Evolutionary conservation across 1,140 invertebrate species (phyloP).

Genomic region (Drosophila nannoptera): DNA sequence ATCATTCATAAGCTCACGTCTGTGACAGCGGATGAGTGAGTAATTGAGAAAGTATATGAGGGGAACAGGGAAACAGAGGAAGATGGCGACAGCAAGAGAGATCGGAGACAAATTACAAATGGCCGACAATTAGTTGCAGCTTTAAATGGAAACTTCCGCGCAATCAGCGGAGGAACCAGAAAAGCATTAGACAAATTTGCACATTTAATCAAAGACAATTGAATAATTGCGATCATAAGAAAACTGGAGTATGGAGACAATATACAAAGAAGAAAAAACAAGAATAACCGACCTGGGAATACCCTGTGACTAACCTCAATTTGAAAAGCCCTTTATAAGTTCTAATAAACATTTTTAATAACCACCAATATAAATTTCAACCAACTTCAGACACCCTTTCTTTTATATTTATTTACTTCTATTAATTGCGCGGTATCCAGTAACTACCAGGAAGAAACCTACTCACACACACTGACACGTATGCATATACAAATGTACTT

Average conservation of each 20-base stretch:
- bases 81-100: slow-evolving; percentile 32
- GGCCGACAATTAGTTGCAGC: slow-evolving; percentile 43
- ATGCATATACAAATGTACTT: slow-evolving; percentile 1
- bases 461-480: slow-evolving; percentile 28
- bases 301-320: not conserved
- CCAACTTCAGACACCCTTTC: not conserved
- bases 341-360: not conserved
- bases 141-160: slow-evolving; percentile 65
- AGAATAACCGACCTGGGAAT: not conserved
- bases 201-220: slow-evolving; percentile 73
- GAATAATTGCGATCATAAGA: slow-evolving; percentile 58
- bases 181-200: slow-evolving; percentile 73
- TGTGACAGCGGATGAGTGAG: slow-evolving; percentile 21
- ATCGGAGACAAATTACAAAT: slow-evolving; percentile 57
- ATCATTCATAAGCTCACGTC: slow-evolving; percentile 29
- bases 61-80: not conserved
- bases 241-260: slow-evolving; percentile 40
- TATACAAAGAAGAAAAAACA: not conserved
- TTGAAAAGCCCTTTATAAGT: not conserved
- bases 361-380: not conserved
- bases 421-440: not conserved
- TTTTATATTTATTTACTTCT: not conserved
- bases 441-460: slow-evolving; percentile 24
- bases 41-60: slow-evolving; percentile 30
- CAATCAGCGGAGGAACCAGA: slow-evolving; percentile 27